Conservation (phyloP, 2,113 vertebrate genomes). For the Salvator merianae region DNA sequence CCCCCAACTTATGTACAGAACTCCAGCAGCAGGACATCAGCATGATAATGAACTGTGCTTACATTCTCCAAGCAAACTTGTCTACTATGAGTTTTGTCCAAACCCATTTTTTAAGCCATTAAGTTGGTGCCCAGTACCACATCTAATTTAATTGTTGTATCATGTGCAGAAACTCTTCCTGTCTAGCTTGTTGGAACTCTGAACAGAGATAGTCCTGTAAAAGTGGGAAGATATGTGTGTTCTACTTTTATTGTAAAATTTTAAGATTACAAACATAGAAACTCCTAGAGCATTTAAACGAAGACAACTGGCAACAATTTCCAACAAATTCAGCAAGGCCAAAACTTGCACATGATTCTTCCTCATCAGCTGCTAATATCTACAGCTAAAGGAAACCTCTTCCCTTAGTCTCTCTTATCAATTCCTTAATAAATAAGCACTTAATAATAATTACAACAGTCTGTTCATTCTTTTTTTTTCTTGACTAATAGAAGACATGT, state of each 20-base stretch:
- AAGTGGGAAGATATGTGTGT: not conserved
- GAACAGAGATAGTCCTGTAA: not conserved
- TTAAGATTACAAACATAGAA: not conserved
- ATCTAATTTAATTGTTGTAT: not conserved
- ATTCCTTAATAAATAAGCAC: not conserved
- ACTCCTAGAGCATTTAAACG: not conserved
- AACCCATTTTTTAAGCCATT: too few species aligned
- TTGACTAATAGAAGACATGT: not conserved
- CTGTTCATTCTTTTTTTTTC: not conserved
- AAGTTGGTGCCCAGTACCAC: too few species aligned
- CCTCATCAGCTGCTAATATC: not conserved
- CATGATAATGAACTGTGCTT: too few species aligned
- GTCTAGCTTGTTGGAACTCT: not conserved
- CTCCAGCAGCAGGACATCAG: too few species aligned
- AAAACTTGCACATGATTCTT: not conserved
- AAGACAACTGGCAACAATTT: not conserved
- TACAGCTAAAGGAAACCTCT: not conserved
- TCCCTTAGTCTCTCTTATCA: not conserved
- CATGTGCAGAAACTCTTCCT: not conserved
- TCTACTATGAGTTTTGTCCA: too few species aligned
- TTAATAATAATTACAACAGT: not conserved
- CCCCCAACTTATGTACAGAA: too few species aligned
- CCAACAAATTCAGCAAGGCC: not conserved
- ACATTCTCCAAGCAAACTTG: too few species aligned
- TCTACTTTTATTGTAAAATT: not conserved